Conservation (phyloP, 2,888 invertebrate species). For the Drosophila niveifrons region DNA sequence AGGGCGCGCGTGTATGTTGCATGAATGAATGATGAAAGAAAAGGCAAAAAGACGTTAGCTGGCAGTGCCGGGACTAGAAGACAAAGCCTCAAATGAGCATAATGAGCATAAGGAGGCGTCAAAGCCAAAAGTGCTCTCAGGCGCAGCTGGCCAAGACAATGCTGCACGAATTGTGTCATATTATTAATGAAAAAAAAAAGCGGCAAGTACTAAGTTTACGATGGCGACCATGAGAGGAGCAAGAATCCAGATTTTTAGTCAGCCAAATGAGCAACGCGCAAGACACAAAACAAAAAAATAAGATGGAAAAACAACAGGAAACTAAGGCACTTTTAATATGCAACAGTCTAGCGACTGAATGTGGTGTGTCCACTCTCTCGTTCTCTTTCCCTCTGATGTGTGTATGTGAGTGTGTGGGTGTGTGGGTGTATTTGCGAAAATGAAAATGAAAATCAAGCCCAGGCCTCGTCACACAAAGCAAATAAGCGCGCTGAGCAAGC, state of each 20-base stretch:
- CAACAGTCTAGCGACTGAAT: constrained; percentile 57
- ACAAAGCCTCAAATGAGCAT: constrained; percentile 82
- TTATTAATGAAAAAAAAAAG: constrained; percentile 71
- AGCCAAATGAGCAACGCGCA: constrained; percentile 65
- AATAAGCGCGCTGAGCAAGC: constrained; percentile 72
- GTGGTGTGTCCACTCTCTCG: constrained; percentile 5
- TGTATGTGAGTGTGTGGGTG: constrained; percentile 26
- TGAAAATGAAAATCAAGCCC: constrained; percentile 76
- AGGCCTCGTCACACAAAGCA: constrained; percentile 64
- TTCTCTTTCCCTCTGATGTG: constrained; percentile 9
- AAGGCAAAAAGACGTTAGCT: constrained; percentile 62
- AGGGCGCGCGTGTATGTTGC: constrained; percentile 27
- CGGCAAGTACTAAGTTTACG: constrained; percentile 11
- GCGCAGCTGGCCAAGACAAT: constrained; percentile 74
- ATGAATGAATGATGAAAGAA: constrained; percentile 79
- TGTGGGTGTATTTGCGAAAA: constrained; percentile 50
- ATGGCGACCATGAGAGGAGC: background rate
- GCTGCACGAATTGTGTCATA: constrained; percentile 78
- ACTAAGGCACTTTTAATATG: constrained; percentile 72
- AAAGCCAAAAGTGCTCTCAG: constrained; percentile 78
- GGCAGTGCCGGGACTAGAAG: constrained; percentile 51
- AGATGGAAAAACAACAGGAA: constrained; percentile 60
- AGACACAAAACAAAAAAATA: constrained; percentile 24
- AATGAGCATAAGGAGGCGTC: constrained; percentile 79
- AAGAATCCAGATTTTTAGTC: constrained; percentile 45